Evolutionary conservation across 2,888 invertebrate species (phyloP).

Genomic region (Balanococcus diminutus): DNA sequence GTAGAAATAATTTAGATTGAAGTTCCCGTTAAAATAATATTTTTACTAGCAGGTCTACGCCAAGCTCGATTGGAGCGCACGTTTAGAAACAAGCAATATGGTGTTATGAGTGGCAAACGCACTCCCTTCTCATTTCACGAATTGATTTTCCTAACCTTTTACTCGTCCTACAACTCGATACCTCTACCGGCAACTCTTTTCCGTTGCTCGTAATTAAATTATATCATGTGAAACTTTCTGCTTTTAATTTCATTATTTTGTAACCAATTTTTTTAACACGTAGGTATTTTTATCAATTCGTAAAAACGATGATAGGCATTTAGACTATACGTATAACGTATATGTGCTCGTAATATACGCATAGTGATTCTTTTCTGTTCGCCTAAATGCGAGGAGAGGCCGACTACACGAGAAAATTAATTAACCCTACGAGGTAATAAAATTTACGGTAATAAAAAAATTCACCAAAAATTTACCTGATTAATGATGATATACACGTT

Average conservation of each 20-base stretch:
- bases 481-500: neutral
- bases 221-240: neutral
- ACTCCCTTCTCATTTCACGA: constrained; percentile 37
- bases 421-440: neutral
- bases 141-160: constrained; percentile 38
- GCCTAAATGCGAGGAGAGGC: neutral
- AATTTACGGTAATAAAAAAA: neutral
- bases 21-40: constrained; percentile 50
- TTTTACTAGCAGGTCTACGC: constrained; percentile 47
- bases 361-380: neutral
- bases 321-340: too few species aligned
- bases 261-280: neutral
- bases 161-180: constrained; percentile 2
- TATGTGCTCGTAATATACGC: too few species aligned
- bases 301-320: neutral
- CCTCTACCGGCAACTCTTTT: constrained; percentile 5
- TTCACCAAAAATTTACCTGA: neutral
- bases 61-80: constrained; percentile 35
- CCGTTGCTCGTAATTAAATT: constrained; percentile 2
- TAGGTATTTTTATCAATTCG: neutral
- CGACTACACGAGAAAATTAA: neutral
- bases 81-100: constrained; percentile 42
- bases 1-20: constrained; percentile 52
- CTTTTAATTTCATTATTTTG: constrained; percentile 14
- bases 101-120: constrained; percentile 19